phyloP scores from a whole-genome alignment of 2,888 invertebrate genomes.

The Girardia tigrina region DNA sequence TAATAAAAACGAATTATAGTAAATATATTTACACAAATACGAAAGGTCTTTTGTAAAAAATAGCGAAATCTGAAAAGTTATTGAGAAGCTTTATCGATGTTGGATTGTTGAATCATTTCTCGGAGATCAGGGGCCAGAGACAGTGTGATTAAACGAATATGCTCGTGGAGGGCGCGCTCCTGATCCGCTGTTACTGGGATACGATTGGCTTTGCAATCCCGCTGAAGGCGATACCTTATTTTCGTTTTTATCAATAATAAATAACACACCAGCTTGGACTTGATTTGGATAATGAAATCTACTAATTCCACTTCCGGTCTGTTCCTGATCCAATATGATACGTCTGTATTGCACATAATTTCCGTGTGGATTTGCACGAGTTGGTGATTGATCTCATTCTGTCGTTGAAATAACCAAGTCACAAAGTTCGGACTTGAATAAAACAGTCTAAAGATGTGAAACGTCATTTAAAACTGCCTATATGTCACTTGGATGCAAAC shows the following conservation, averaged over 20 bases:
- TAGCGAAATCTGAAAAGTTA: neutral
- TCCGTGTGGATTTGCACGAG: constrained; percentile 79
- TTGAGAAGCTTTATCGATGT: neutral
- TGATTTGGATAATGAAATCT: constrained; percentile 81
- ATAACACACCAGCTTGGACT: constrained; percentile 67
- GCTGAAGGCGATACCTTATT: too few relatives aligned
- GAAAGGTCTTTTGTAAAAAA: neutral
- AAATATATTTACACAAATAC: neutral
- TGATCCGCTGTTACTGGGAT: constrained; percentile 8
- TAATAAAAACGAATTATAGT: too few relatives aligned
- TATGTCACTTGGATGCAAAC: too few relatives aligned
- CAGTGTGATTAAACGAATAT: constrained; percentile 13
- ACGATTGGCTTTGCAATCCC: neutral
- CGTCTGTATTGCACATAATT: constrained; percentile 72
- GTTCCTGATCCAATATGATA: constrained; percentile 74
- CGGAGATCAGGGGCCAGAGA: constrained; percentile 25
- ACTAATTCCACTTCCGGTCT: constrained; percentile 92
- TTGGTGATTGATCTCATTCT: constrained; percentile 73
- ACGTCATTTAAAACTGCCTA: too few relatives aligned
- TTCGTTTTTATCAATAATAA: too few relatives aligned
- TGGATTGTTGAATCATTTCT: constrained; percentile 9
- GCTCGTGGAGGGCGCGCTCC: neutral
- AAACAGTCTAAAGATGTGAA: constrained; percentile 59
- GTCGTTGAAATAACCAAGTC: constrained; percentile 82
- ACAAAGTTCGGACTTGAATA: constrained; percentile 83